Percentiles rank a stretch among this genome's conserved stretches.
Conservation (phyloP, 2,113 vertebrate genomes). For the Lagopus muta region DNA sequence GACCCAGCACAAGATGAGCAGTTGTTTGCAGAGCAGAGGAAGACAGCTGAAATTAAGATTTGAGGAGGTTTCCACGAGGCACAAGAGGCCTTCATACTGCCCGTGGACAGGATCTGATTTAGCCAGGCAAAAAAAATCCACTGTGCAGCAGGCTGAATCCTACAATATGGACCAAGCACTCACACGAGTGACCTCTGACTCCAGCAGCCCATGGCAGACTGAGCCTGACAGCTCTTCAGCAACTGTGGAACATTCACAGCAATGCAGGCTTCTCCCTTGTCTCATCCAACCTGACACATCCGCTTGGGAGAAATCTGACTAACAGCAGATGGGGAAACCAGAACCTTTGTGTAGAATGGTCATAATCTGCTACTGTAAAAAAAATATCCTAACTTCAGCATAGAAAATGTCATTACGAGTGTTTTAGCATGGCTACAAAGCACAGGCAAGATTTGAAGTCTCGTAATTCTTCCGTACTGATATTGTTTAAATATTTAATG, state of each 20-base stretch:
- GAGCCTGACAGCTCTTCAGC: accelerated
- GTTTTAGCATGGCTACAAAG: slow-evolving; percentile 21
- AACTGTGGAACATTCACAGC: not conserved
- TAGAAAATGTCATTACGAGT: not conserved
- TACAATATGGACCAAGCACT: accelerated
- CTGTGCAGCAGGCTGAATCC: not conserved
- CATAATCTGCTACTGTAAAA: not conserved
- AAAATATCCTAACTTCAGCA: not conserved
- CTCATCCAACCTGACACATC: not conserved
- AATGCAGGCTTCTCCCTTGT: not conserved
- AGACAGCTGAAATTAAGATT: not conserved
- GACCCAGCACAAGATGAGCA: accelerated
- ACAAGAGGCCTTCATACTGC: not conserved
- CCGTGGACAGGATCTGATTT: accelerated
- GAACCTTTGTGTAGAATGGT: not conserved
- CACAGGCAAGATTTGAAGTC: slow-evolving; percentile 21
- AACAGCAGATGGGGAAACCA: not conserved
- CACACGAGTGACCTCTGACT: not conserved
- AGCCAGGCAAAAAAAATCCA: not conserved
- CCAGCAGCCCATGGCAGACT: accelerated
- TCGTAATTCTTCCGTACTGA: slow-evolving; percentile 57
- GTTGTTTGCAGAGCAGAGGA: not conserved
- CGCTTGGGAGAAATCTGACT: not conserved
- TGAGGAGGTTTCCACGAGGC: not conserved
- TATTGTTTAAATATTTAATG: slow-evolving; percentile 73